Conservation (phyloP, 2,888 invertebrate genomes). For the Lasioglossum leucozonium region DNA sequence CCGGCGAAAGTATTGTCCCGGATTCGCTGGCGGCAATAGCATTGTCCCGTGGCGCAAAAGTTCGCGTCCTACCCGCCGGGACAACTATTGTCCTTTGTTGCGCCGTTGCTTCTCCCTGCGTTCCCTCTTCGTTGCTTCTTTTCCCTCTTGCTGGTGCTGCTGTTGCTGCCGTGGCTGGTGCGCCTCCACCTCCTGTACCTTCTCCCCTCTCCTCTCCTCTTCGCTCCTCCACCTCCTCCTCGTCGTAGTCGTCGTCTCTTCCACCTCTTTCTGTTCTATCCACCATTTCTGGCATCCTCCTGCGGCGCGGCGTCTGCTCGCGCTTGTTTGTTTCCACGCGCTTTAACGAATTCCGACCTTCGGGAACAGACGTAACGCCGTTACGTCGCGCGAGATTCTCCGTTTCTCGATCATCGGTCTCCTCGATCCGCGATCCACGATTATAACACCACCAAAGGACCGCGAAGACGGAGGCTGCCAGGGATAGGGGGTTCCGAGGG, state of each 20-base stretch:
- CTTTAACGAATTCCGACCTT: constrained; percentile 70
- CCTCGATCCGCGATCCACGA: background rate
- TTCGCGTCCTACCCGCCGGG: constrained; percentile 57
- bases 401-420: constrained; percentile 39
- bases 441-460: background rate
- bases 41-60: constrained; percentile 75
- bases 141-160: constrained; percentile 40
- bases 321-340: constrained; percentile 68
- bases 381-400: constrained; percentile 54
- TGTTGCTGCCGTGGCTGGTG: constrained; percentile 19
- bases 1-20: constrained; percentile 75
- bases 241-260: background rate
- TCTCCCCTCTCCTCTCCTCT: background rate
- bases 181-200: constrained; percentile 8
- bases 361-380: constrained; percentile 57
- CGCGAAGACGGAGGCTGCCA: background rate
- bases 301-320: constrained; percentile 42
- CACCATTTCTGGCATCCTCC: constrained; percentile 36
- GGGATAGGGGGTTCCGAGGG: background rate
- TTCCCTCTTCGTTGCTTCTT: constrained; percentile 42
- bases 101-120: constrained; percentile 54
- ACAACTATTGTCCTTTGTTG: constrained; percentile 70
- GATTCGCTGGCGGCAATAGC: constrained; percentile 66
- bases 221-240: background rate
- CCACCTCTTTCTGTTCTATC: background rate